A percentile compares a stretch with the other conserved stretches of the same genome.
phyloP scores from a whole-genome alignment of 2,888 invertebrate species.

The Mechanitis mazaeus region DNA sequence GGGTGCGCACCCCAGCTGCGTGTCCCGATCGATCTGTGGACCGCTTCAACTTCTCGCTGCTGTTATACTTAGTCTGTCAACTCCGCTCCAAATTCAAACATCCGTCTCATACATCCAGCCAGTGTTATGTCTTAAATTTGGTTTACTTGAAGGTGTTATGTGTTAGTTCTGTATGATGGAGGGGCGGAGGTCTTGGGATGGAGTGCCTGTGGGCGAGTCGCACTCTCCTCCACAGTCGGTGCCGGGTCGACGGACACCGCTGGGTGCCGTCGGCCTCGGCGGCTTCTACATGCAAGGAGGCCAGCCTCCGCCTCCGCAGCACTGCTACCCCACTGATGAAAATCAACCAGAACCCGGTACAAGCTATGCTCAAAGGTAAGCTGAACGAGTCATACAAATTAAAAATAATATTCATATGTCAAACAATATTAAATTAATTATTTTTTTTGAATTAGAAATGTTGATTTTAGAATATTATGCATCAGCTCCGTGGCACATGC shows the following conservation, averaged over 20 bases:
- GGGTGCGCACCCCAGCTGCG: conserved; percentile 76
- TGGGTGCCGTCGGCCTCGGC: conserved; percentile 89
- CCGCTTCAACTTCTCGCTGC: conserved; percentile 51
- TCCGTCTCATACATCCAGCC: conserved; percentile 31
- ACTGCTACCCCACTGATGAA: conserved; percentile 82
- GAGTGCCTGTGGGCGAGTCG: conserved; percentile 66
- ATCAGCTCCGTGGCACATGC: no score
- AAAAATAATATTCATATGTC: no score
- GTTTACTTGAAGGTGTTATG: conserved; percentile 41
- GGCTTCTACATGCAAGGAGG: conserved; percentile 90
- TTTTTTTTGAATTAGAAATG: no score
- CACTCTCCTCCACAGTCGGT: conserved; percentile 78
- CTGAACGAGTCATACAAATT: conserved; percentile 6
- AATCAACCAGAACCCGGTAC: conserved; percentile 84
- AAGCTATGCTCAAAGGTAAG: conserved; percentile 69
- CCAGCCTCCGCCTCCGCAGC: conserved; percentile 74
- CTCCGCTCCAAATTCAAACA: conserved; percentile 49
- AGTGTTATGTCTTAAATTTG: conserved; percentile 28
- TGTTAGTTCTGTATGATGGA: conserved; percentile 59
- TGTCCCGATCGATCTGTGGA: conserved; percentile 70
- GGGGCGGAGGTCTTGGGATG: conserved; percentile 71
- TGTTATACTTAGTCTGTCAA: conserved; percentile 60
- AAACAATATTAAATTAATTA: no score
- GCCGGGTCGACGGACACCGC: conserved; percentile 84
- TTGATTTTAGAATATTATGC: no score